A percentile compares a stretch with the other conserved stretches of the same genome.
Conservation (phyloP, 2,113 vertebrate genomes). For the Acrocephalus kingi region DNA sequence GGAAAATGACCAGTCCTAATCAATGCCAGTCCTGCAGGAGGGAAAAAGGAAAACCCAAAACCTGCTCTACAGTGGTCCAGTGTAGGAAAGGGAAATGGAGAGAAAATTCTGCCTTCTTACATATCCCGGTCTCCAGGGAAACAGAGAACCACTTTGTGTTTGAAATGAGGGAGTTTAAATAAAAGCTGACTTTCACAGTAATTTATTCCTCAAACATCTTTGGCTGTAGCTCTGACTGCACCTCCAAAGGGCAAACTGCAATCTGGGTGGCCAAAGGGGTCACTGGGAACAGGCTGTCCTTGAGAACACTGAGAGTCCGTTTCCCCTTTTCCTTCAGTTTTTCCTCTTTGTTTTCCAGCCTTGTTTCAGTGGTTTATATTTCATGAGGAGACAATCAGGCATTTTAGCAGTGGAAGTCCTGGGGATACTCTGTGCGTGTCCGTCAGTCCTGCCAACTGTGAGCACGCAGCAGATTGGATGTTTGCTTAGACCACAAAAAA, state of each 20-base stretch:
- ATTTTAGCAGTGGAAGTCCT: background rate
- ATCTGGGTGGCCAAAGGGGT: background rate
- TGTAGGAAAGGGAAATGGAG: background rate
- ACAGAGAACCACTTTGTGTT: background rate
- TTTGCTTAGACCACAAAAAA: background rate
- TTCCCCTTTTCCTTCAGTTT: background rate
- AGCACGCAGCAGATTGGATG: background rate
- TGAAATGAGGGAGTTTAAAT: slow-evolving; percentile 21
- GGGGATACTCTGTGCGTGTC: background rate
- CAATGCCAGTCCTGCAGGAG: background rate
- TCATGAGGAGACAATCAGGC: background rate
- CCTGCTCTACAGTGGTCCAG: background rate
- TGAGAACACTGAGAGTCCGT: background rate
- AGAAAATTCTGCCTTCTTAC: background rate
- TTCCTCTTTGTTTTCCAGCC: background rate
- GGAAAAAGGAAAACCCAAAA: background rate
- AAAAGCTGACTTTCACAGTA: background rate
- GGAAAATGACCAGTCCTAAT: accelerated
- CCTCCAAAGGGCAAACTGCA: background rate
- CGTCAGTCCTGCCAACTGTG: background rate
- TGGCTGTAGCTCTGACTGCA: background rate
- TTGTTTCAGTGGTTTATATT: background rate
- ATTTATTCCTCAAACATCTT: background rate
- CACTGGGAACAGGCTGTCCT: background rate
- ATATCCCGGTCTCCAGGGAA: slow-evolving; percentile 20